These are phyloP conservation scores for Mnemiopsis leidyi DNA, from an alignment of 37 sponge, comb jelly and placozoan species.

Conservation along the genomic window DNA sequence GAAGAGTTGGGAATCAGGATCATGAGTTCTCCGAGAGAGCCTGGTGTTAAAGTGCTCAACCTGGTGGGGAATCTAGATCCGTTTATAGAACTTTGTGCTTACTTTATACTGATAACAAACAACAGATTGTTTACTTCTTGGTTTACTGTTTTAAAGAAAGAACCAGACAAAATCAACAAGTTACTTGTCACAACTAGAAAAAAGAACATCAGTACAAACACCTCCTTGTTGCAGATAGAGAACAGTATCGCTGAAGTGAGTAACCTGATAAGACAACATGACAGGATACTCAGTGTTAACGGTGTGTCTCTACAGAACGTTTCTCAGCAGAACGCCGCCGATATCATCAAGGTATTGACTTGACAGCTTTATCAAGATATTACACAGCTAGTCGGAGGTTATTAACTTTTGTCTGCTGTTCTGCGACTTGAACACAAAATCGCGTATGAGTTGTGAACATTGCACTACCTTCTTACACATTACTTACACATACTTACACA, in stretches of 20 bases:
- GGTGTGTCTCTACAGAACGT: constrained; percentile 31
- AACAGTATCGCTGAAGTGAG: constrained; percentile 34
- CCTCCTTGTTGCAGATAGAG: constrained; percentile 2
- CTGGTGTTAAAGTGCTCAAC: constrained; percentile 52
- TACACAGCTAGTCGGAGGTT: too few relatives aligned
- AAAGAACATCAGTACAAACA: too few relatives aligned
- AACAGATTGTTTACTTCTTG: too few relatives aligned
- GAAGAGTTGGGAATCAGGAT: constrained; percentile 62
- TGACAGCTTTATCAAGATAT: too few relatives aligned
- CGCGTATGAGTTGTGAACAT: too few relatives aligned
- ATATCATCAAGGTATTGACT: constrained; percentile 49
- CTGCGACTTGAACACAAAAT: too few relatives aligned
- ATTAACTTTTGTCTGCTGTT: too few relatives aligned
- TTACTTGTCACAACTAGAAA: neutral
- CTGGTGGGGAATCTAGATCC: neutral
- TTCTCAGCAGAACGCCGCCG: constrained; percentile 58
- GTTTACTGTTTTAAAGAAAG: neutral
- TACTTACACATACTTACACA: too few relatives aligned
- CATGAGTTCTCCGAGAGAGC: constrained; percentile 56
- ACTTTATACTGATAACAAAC: too few relatives aligned
- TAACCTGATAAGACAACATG: constrained; percentile 11
- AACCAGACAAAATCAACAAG: neutral
- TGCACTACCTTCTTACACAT: too few relatives aligned
- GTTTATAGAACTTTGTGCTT: too few relatives aligned
- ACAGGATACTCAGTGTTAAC: constrained; percentile 24